Conservation (phyloP, 2,113 vertebrate species). For the Glaucomys volans region DNA sequence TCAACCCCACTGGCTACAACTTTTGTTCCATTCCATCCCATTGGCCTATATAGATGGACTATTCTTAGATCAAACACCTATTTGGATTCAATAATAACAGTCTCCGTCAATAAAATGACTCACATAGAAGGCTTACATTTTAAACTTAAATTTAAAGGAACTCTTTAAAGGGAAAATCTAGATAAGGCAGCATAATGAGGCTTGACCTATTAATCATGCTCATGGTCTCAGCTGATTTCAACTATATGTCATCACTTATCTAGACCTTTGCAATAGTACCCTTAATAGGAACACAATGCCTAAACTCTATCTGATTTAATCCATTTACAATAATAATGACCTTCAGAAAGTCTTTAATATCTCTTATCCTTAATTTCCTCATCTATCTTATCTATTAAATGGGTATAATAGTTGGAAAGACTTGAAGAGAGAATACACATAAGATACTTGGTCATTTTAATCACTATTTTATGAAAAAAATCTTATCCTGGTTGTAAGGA, state of each 20-base stretch:
- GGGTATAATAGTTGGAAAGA: constrained; percentile 56
- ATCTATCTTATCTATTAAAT: constrained; percentile 68
- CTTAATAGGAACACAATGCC: not conserved
- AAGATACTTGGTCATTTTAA: not conserved
- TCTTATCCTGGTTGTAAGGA: not conserved
- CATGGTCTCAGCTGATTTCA: not conserved
- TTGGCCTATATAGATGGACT: not conserved
- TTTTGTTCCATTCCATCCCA: not conserved
- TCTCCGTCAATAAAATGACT: not conserved
- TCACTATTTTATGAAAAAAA: not conserved
- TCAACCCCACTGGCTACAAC: not conserved
- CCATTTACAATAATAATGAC: constrained; percentile 21
- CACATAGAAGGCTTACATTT: not conserved
- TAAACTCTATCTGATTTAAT: not conserved
- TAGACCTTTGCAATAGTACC: not conserved
- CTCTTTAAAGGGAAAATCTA: not conserved
- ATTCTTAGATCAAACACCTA: not conserved
- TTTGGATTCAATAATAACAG: not conserved
- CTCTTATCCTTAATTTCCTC: constrained; percentile 68
- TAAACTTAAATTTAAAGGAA: not conserved
- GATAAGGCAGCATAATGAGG: not conserved
- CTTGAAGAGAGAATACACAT: constrained; percentile 48
- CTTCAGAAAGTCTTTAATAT: constrained; percentile 74
- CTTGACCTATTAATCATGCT: not conserved
- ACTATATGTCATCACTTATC: not conserved